Conservation (phyloP, 1,140 invertebrate genomes). For the Leptopilina boulardi region DNA sequence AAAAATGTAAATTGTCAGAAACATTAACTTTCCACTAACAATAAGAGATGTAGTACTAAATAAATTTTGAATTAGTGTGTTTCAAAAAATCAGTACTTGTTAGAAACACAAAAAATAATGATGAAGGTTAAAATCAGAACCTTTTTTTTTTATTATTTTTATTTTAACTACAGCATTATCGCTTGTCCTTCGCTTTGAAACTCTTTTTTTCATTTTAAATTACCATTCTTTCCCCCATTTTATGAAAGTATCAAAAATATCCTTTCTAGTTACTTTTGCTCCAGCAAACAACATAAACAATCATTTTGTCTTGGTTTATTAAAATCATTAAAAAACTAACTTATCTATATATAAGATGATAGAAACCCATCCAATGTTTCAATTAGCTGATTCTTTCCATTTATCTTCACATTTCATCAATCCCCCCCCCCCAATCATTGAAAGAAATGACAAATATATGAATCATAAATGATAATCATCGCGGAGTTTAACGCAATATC, state of each 20-base stretch:
- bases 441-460: constrained; percentile 52
- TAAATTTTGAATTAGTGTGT: constrained; percentile 15
- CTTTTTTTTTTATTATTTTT: no score
- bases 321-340: constrained; percentile 70
- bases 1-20: constrained; percentile 34
- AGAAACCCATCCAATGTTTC: constrained; percentile 12
- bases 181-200: constrained; percentile 64
- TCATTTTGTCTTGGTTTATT: constrained; percentile 63
- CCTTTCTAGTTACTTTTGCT: constrained; percentile 72
- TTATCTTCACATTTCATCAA: constrained; percentile 57
- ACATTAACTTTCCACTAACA: constrained; percentile 8
- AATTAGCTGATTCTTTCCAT: constrained; percentile 37
- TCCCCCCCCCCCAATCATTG: constrained; percentile 51
- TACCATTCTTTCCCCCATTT: constrained; percentile 64
- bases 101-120: constrained; percentile 40
- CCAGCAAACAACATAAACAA: constrained; percentile 72
- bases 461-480: constrained; percentile 53
- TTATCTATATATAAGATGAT: constrained; percentile 53
- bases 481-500: constrained; percentile 61
- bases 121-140: constrained; percentile 67
- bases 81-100: constrained; percentile 24
- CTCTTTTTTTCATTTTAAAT: constrained; percentile 56
- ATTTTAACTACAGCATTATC: constrained; percentile 67
- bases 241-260: constrained; percentile 80
- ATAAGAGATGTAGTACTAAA: constrained; percentile 8